Evolutionary conservation across 2,797 vertebrate genomes (phyloP), one percentile per base, ranked within the genome.

Genomic region (Nannoperca obscura): DNA sequence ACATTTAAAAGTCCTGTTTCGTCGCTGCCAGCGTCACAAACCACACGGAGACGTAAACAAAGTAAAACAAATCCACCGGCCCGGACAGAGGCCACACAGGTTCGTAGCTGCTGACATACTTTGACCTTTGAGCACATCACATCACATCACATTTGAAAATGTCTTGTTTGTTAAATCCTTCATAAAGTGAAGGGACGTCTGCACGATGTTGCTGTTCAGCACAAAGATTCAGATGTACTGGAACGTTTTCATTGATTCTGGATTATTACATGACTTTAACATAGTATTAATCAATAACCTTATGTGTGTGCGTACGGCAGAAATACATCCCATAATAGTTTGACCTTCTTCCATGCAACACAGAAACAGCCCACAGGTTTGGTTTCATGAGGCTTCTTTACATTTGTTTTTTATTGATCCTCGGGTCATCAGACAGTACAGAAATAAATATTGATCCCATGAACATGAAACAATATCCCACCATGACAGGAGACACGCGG

Each of bases 381-480:
- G 42, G 46, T 57, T 90, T 90, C 82, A 92, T 54, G 57, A 95
- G 89, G 92, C 85, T 32, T 32, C 5, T 32, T 27, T 27, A 27
- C 24, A 27, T 27, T 27, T 86, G 92, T 86, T 58, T 74, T 96
- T 94, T 96, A 97, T 97, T 96, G 97, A 87, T 90, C 82, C 90
- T 93, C 92, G 94, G 86, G 91, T 94, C 87, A 87, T 66, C 88
- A 91, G 7, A 77, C 57, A 87, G 88, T 85, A 94, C 87, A 79
- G 76, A 90, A 96, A 92, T 96, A 96, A 96, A 93, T 93, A 96
- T 93, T 93, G 95, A 95, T 97, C 94, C 96, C 96, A 88, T 91
- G 86, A 93, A 92, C 90, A 90, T 93, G 81, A 81, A 93, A 93
- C 78, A 80, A 80, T 76, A 85, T 80, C 86, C 20, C 91, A 83